phyloP scores from a whole-genome alignment of 1,140 invertebrate genomes.

The Zaprionus taronus region DNA sequence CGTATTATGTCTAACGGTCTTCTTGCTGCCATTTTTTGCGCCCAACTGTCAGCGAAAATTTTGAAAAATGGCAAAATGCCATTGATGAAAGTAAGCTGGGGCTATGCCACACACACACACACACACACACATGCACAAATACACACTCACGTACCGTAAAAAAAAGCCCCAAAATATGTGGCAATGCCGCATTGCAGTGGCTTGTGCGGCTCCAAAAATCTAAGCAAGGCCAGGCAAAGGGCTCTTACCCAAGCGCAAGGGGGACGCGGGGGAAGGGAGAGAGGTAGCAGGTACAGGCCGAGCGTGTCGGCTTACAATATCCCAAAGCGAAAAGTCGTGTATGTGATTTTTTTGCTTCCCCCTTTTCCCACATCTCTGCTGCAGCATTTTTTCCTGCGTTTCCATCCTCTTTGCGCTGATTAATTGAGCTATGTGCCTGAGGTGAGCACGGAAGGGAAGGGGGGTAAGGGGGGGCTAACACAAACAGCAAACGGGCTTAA shows the following conservation, averaged over 20 bases:
- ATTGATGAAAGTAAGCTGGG: slow-evolving; percentile 77
- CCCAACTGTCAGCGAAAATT: slow-evolving; percentile 80
- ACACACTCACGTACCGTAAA: neutral
- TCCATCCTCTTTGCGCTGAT: slow-evolving; percentile 62
- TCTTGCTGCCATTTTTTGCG: slow-evolving; percentile 31
- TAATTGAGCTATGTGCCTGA: slow-evolving; percentile 76
- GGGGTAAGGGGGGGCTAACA: neutral
- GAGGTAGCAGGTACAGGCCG: neutral
- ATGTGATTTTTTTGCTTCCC: slow-evolving; percentile 47
- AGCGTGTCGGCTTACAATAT: slow-evolving; percentile 71
- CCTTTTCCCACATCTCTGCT: neutral
- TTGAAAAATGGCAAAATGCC: slow-evolving; percentile 83
- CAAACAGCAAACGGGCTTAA: neutral
- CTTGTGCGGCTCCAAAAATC: slow-evolving; percentile 47
- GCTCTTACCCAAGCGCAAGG: neutral
- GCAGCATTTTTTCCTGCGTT: slow-evolving; percentile 13
- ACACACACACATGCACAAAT: neutral
- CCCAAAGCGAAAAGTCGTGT: slow-evolving; percentile 83
- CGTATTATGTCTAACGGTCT: slow-evolving; percentile 70
- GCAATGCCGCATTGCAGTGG: slow-evolving; percentile 64
- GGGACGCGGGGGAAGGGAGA: neutral
- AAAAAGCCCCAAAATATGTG: slow-evolving; percentile 1
- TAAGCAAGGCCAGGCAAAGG: slow-evolving; percentile 39
- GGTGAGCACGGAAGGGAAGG: neutral
- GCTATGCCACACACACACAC: neutral